These are phyloP conservation scores for Colostygia pectinataria DNA, from an alignment of 2,888 invertebrate species.

Conservation along the genomic window DNA sequence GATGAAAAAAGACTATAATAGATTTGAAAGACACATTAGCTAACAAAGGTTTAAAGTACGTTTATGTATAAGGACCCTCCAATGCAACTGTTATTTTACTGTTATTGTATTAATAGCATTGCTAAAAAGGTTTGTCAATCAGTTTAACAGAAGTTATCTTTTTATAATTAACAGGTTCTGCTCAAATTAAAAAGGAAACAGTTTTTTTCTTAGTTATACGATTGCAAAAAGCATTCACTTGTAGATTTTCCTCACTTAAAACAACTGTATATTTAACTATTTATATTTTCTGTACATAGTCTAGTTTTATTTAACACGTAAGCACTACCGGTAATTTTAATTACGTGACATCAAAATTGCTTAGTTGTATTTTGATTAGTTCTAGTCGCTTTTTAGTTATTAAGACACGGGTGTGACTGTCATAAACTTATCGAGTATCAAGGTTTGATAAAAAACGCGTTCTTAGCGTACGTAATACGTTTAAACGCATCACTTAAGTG, in stretches of 20 bases:
- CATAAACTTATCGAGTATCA: constrained; percentile 38
- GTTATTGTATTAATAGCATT: too few species aligned
- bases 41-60: too few species aligned
- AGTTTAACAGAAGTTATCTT: too few species aligned
- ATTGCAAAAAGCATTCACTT: constrained; percentile 9
- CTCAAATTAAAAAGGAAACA: neutral
- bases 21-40: too few species aligned
- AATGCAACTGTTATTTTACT: too few species aligned
- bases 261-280: constrained; percentile 20
- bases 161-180: too few species aligned
- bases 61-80: too few species aligned
- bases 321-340: constrained; percentile 38
- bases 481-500: too few species aligned
- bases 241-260: constrained; percentile 13
- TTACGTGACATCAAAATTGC: constrained; percentile 69
- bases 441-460: neutral
- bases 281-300: constrained; percentile 54
- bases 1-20: too few species aligned
- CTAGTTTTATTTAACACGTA: constrained; percentile 51
- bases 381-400: constrained; percentile 74
- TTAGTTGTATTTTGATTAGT: constrained; percentile 71
- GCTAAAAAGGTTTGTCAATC: too few species aligned
- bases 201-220: neutral
- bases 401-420: constrained; percentile 43
- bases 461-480: too few species aligned